Percentiles rank a stretch among this genome's conserved stretches.
These are phyloP conservation scores for Tachuris rubrigastra DNA, from an alignment of 2,113 vertebrate genomes.

Conservation along the genomic window DNA sequence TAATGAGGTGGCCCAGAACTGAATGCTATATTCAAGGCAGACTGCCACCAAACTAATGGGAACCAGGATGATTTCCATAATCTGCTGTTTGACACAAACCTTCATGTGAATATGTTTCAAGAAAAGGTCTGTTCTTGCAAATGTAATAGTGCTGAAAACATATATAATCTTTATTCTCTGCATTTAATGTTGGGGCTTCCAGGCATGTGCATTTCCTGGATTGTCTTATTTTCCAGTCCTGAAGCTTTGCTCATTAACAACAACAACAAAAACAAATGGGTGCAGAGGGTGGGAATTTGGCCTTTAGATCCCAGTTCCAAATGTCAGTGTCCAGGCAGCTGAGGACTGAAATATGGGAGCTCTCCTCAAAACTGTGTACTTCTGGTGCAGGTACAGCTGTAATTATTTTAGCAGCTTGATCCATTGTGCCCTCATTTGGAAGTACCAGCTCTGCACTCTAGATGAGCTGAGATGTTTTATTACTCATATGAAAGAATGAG, in stretches of 20 bases:
- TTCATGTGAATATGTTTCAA: not conserved
- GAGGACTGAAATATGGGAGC: not conserved
- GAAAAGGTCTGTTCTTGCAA: not conserved
- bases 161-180: not conserved
- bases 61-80: conserved; percentile 29
- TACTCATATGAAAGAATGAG: not conserved
- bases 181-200: not conserved
- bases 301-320: not conserved
- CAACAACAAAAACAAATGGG: too few species aligned
- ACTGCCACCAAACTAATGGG: conserved; percentile 28
- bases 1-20: conserved; percentile 46
- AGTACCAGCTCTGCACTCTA: not conserved
- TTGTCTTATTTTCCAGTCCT: not conserved
- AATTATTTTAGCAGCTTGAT: not conserved
- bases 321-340: not conserved
- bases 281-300: not conserved
- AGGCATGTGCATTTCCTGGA: not conserved
- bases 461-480: not conserved
- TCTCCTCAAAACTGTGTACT: not conserved
- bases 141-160: not conserved
- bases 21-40: conserved; percentile 20
- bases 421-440: not conserved
- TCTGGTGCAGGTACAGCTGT: not conserved
- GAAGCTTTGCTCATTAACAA: not conserved
- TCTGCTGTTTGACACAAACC: conserved; percentile 37